A percentile compares a stretch with the other conserved stretches of the same genome.
phyloP scores from a whole-genome alignment of 1,140 invertebrate species.

The Oedothorax gibbosus region DNA sequence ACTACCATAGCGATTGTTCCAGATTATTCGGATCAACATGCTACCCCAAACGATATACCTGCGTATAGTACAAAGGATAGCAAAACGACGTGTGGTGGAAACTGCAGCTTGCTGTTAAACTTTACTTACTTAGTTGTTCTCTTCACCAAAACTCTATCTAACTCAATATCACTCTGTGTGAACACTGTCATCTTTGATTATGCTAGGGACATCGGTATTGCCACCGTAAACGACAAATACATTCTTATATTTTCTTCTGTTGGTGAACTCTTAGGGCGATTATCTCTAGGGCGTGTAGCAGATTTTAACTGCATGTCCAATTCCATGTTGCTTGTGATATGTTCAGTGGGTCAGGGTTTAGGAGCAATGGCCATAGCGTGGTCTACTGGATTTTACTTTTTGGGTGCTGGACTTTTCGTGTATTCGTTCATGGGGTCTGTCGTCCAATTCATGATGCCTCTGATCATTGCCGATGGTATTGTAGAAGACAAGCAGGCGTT shows the following conservation, averaged over 20 bases:
- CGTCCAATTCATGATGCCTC: slow-evolving; percentile 49
- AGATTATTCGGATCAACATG: too few relatives aligned
- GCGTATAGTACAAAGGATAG: too few relatives aligned
- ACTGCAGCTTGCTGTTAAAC: too few relatives aligned
- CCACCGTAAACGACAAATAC: neutral
- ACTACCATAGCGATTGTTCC: too few relatives aligned
- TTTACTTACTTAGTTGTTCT: too few relatives aligned
- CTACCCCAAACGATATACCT: too few relatives aligned
- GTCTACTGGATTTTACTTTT: slow-evolving; percentile 10
- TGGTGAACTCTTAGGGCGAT: slow-evolving; percentile 10
- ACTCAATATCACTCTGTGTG: neutral
- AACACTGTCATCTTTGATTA: slow-evolving; percentile 18
- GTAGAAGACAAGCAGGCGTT: slow-evolving; percentile 31
- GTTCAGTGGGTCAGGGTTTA: slow-evolving; percentile 35
- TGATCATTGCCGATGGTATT: slow-evolving; percentile 60
- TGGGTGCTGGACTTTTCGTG: neutral
- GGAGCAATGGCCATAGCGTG: neutral
- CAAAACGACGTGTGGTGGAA: too few relatives aligned
- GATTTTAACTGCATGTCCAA: slow-evolving; percentile 17
- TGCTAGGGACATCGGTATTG: neutral
- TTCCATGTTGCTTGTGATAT: slow-evolving; percentile 16
- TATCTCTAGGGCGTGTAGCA: slow-evolving; percentile 3
- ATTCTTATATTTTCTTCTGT: slow-evolving; percentile 8
- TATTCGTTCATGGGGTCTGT: slow-evolving; percentile 27
- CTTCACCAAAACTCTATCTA: neutral